Conservation (phyloP, 1,140 invertebrate genomes). For the Cylas formicarius region DNA sequence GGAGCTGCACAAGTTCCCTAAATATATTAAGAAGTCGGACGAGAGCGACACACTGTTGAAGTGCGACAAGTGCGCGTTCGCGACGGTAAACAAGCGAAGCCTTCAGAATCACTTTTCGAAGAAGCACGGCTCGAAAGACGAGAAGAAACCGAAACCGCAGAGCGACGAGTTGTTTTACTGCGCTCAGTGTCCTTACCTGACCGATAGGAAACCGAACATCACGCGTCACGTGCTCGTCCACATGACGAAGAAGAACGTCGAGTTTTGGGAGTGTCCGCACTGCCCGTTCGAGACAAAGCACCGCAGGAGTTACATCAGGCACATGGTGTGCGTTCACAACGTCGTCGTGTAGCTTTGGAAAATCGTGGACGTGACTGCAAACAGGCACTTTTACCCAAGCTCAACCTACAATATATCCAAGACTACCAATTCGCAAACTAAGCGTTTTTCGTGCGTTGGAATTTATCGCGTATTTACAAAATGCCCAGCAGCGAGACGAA, state of each 20-base stretch:
- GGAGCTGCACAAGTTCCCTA: constrained; percentile 3
- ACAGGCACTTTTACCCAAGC: too few relatives aligned
- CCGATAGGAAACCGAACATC: constrained; percentile 12
- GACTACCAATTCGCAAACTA: too few relatives aligned
- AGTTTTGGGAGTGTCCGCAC: constrained; percentile 13
- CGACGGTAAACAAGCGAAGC: constrained; percentile 10
- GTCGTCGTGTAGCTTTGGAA: constrained; percentile 14
- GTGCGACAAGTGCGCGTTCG: constrained; percentile 11
- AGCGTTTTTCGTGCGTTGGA: too few relatives aligned
- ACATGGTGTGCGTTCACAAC: constrained; percentile 12
- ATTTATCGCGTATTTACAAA: too few relatives aligned
- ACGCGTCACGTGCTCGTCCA: constrained; percentile 16
- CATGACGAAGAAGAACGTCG: constrained; percentile 10
- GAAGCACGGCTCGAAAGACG: constrained; percentile 9
- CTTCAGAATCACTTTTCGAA: constrained; percentile 11
- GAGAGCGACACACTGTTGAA: constrained; percentile 3
- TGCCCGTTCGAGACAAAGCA: constrained; percentile 20
- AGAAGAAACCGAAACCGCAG: neutral
- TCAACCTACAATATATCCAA: too few relatives aligned
- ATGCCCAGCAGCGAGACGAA: too few relatives aligned
- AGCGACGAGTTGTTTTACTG: constrained; percentile 5
- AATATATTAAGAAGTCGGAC: neutral
- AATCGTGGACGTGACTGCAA: constrained; percentile 7
- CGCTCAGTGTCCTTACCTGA: constrained; percentile 15
- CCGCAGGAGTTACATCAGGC: constrained; percentile 13